Conservation (phyloP, 2,797 vertebrate species). For the Denticeps clupeoides region DNA sequence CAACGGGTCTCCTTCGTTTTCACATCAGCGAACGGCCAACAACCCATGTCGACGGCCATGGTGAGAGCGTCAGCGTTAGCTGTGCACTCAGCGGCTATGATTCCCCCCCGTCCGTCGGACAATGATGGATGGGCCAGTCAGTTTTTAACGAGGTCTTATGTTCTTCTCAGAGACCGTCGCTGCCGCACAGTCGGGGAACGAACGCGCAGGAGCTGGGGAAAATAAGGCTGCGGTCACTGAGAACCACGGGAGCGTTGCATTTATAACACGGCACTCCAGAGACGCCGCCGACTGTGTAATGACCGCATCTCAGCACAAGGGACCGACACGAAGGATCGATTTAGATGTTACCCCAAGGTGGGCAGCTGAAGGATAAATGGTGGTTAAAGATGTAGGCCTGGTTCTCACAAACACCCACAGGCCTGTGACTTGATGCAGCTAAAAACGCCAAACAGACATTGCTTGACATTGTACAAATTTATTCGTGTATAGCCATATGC, state of each 20-base stretch:
- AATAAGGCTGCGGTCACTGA: no score
- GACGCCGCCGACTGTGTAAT: no score
- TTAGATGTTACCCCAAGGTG: conserved; percentile 3
- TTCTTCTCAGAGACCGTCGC: background rate
- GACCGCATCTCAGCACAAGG: background rate
- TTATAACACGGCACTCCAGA: no score
- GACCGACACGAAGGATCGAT: conserved; percentile 1
- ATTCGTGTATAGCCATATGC: no score
- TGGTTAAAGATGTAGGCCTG: background rate
- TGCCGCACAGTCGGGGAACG: no score
- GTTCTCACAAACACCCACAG: no score
- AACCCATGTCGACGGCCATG: background rate
- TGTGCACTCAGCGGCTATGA: background rate
- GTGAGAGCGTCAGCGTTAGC: background rate
- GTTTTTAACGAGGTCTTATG: background rate
- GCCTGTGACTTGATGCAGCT: no score
- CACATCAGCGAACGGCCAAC: conserved; percentile 1
- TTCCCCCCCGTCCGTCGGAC: conserved; percentile 1
- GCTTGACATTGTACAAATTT: no score
- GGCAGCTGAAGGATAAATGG: background rate
- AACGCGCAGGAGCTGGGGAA: no score
- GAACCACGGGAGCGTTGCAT: no score
- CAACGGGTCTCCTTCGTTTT: background rate
- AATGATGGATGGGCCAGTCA: conserved; percentile 1
- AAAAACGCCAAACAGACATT: no score